Evolutionary conservation across 2,888 invertebrate genomes (phyloP), one percentile per base, ranked within the genome.

Genomic region (Cataglyphis rosenhaueri): DNA sequence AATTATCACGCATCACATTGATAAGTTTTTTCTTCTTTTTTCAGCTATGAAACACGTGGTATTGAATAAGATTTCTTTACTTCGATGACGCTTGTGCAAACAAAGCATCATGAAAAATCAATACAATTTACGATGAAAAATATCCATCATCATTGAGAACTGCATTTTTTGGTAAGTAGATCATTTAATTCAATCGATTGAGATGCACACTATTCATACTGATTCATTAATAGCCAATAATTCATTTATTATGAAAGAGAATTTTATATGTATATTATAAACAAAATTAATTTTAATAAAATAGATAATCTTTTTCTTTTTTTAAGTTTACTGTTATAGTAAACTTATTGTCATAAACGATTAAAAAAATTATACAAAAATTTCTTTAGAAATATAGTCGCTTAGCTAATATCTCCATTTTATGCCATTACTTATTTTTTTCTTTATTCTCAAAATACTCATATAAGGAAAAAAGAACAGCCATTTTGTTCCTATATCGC

Each of bases 1-100:
- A 12, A 9, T 62, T 81, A 83, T 86, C 79, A 48, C 25, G 21
- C 68, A 78, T 86, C 52, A 38, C 35, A 55, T 52, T 59, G 66
- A 76, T 76, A 71, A 79, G 4, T 61, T 10, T 15, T 18, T 57
- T 5, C 29, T 25, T 66, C n/a, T 65, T n/a, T 38, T 48, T 52
- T 52, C n/a, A 52, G 52, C 15, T 29, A 9, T 18, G 25, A 35
- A 57, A 18, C 5, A 4, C 1, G 15, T 35, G 21, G 18, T 29
- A 18, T 25, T 52, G 12, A 12, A 55, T 66, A 65, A 25, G 5
- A n/a, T 57, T 48, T 29, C 5, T 62, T 71, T 73, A 41, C 21
- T 1, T 38, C 64, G 48, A 74, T 44, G 6, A 61, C 15, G 44
- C 21, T 48, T 62, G 48, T 35, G 41, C 35, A 61, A 73, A 38